Conservation (phyloP, 2,113 vertebrate species). For the Poeciliopsis turrubarensis region DNA sequence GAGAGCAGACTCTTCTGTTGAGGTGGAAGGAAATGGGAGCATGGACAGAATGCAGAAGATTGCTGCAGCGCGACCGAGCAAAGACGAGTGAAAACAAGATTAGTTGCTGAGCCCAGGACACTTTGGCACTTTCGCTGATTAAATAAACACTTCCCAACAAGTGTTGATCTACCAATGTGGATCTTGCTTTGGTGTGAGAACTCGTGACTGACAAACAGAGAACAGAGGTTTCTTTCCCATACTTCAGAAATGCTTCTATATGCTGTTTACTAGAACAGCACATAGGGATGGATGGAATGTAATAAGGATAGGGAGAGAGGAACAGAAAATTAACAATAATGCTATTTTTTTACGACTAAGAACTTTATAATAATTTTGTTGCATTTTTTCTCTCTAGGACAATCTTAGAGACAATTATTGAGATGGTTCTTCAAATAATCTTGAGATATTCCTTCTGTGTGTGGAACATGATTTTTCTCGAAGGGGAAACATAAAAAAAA, state of each 20-base stretch:
- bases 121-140: background rate
- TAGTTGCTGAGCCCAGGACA: background rate
- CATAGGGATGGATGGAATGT: background rate
- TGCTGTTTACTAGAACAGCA: background rate
- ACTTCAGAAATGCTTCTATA: background rate
- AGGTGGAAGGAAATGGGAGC: background rate
- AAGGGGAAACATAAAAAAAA: too few species aligned
- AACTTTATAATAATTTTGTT: too few species aligned
- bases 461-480: too few species aligned
- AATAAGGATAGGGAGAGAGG: too few species aligned
- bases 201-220: background rate
- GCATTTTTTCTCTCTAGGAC: too few species aligned
- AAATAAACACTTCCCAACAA: background rate
- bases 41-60: background rate
- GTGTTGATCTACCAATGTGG: background rate
- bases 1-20: background rate
- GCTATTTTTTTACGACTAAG: too few species aligned
- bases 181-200: background rate
- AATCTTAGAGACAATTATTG: too few species aligned
- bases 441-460: too few species aligned
- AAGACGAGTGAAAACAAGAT: background rate
- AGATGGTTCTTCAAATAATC: too few species aligned
- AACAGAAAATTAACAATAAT: too few species aligned
- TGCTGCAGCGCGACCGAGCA: background rate
- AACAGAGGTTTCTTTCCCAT: background rate